Conservation (phyloP, 2,888 invertebrate genomes). For the Morpho deidamia region DNA sequence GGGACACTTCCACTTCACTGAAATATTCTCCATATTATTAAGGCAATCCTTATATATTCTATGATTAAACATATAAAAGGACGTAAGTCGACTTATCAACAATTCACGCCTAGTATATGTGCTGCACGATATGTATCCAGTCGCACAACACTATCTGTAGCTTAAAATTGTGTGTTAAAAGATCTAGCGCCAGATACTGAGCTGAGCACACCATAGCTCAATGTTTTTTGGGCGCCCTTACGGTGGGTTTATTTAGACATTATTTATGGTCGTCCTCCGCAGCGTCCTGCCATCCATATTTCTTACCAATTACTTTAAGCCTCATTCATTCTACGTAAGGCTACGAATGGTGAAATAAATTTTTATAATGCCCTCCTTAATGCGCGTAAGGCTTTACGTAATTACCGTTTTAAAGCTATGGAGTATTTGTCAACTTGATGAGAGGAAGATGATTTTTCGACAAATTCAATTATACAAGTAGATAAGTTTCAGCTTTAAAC, state of each 20-base stretch:
- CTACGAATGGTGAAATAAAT: conserved; percentile 36
- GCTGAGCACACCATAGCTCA: not conserved
- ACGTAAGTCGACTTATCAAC: too few relatives aligned
- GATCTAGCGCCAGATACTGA: not conserved
- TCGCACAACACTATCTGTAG: too few relatives aligned
- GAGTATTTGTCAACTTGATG: not conserved
- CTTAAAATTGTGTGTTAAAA: too few relatives aligned
- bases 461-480: too few relatives aligned
- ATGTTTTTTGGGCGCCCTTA: conserved; percentile 10
- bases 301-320: conserved; percentile 40
- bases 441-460: too few relatives aligned
- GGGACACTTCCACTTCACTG: too few relatives aligned
- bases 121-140: too few relatives aligned
- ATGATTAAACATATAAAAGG: too few relatives aligned
- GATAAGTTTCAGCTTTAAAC: too few relatives aligned
- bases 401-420: conserved; percentile 17
- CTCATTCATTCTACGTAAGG: conserved; percentile 32
- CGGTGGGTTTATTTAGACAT: conserved; percentile 37
- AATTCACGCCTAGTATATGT: too few relatives aligned
- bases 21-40: too few relatives aligned
- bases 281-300: conserved; percentile 43
- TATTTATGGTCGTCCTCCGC: conserved; percentile 38
- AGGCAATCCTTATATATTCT: too few relatives aligned
- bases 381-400: conserved; percentile 12
- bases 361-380: conserved; percentile 28